Evolutionary conservation across 1,140 invertebrate genomes (phyloP).

Genomic region (Heliconius hewitsoni): DNA sequence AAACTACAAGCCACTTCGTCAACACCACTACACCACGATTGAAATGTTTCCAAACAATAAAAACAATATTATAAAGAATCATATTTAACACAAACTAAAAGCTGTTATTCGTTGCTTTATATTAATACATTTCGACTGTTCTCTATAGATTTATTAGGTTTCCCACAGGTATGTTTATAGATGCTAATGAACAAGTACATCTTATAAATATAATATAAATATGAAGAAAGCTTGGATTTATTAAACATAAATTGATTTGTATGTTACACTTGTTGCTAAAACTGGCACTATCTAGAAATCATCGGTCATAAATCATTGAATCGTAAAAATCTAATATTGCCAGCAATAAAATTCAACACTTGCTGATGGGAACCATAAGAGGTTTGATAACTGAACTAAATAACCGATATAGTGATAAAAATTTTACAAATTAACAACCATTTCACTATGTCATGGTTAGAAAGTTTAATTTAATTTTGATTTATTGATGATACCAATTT

Average conservation of each 20-base stretch:
- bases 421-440: conserved; percentile 24
- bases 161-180: neutral
- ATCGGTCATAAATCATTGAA: conserved; percentile 25
- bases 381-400: conserved; percentile 9
- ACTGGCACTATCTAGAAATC: conserved; percentile 2
- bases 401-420: neutral
- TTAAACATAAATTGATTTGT: conserved; percentile 19
- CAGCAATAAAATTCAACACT: conserved; percentile 15
- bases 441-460: neutral
- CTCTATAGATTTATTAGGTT: too few relatives aligned
- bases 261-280: conserved; percentile 24
- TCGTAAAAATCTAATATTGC: conserved; percentile 24
- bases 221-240: conserved; percentile 14
- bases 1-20: too few relatives aligned
- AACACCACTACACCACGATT: too few relatives aligned
- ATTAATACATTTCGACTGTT: too few relatives aligned
- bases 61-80: too few relatives aligned
- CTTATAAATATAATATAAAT: neutral
- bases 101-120: too few relatives aligned
- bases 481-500: too few relatives aligned
- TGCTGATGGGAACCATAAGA: neutral
- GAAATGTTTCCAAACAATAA: too few relatives aligned
- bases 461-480: too few relatives aligned
- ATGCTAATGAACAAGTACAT: neutral
- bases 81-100: too few relatives aligned